Evolutionary conservation across 2,113 vertebrate genomes (phyloP).

Genomic region (Phalacrocorax brasilianus): DNA sequence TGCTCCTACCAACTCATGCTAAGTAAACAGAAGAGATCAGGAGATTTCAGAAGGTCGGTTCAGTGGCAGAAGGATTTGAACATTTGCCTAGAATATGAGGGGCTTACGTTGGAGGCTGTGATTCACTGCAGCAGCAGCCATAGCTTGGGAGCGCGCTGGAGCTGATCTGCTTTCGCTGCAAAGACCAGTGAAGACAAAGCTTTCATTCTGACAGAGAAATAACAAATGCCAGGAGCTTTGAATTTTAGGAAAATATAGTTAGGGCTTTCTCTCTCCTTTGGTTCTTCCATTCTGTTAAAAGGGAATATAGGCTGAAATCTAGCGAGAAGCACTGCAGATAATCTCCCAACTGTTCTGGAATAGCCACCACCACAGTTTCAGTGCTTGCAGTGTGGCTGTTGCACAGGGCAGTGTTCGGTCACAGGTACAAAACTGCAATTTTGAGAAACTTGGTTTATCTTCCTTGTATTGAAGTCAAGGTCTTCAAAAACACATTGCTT

Average conservation of each 20-base stretch:
- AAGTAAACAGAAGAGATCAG: neutral
- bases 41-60: neutral
- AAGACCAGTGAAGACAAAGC: neutral
- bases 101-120: neutral
- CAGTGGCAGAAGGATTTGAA: neutral
- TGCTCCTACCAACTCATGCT: neutral
- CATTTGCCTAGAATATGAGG: neutral
- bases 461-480: neutral
- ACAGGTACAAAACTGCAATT: accelerated
- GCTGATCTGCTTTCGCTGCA: neutral
- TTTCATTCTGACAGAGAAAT: neutral
- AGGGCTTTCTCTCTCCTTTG: neutral
- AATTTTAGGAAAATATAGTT: neutral
- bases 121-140: neutral
- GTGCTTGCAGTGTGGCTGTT: neutral
- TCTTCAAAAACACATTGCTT: neutral
- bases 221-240: neutral
- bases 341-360: neutral
- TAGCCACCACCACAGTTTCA: no score
- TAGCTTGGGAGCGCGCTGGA: neutral
- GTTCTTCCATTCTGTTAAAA: neutral
- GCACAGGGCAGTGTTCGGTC: no score
- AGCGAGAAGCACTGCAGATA: neutral
- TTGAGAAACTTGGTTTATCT: neutral
- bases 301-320: neutral